Percentiles rank a stretch among this genome's conserved stretches.
phyloP scores from a whole-genome alignment of 2,113 vertebrate species.

The Hippocampus barbouri region DNA sequence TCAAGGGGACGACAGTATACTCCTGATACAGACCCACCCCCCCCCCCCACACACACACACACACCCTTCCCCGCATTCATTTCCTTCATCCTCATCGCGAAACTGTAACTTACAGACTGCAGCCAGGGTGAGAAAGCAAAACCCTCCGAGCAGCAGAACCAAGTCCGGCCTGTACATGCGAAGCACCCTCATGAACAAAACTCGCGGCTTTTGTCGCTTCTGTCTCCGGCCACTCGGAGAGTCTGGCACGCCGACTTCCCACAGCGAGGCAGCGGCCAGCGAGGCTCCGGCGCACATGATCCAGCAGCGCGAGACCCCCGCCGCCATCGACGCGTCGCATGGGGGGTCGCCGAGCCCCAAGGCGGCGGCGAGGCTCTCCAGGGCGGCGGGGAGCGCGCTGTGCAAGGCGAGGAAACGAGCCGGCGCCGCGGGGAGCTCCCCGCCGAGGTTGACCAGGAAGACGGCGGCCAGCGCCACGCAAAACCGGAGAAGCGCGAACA shows the following conservation, averaged over 20 bases:
- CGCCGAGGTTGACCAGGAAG: fast-evolving
- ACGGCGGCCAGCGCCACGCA: not conserved
- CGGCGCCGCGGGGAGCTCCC: not conserved
- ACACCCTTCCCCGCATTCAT: not conserved
- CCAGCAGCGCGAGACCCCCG: conserved; percentile 44
- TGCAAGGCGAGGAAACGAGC: conserved; percentile 24
- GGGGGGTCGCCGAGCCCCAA: conserved; percentile 12
- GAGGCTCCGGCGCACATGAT: conserved; percentile 39
- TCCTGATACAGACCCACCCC: no score
- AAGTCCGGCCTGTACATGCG: conserved; percentile 36
- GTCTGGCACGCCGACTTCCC: conserved; percentile 65
- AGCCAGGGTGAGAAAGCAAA: conserved; percentile 68
- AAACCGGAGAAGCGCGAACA: conserved; percentile 40
- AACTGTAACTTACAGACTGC: conserved; percentile 67
- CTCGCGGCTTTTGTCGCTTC: conserved; percentile 41
- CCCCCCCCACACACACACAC: no score
- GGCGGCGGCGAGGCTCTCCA: conserved; percentile 43
- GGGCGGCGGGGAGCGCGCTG: conserved; percentile 57
- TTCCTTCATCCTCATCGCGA: not conserved
- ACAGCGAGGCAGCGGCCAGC: conserved; percentile 61
- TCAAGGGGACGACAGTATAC: not conserved
- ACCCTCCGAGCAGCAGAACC: conserved; percentile 38
- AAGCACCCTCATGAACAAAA: conserved; percentile 65
- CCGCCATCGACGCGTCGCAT: not conserved
- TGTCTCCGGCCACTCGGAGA: conserved; percentile 32